Evolutionary conservation across 2,797 vertebrate genomes (phyloP), one percentile per base, ranked within the genome.

Genomic region (Antrozous pallidus): DNA sequence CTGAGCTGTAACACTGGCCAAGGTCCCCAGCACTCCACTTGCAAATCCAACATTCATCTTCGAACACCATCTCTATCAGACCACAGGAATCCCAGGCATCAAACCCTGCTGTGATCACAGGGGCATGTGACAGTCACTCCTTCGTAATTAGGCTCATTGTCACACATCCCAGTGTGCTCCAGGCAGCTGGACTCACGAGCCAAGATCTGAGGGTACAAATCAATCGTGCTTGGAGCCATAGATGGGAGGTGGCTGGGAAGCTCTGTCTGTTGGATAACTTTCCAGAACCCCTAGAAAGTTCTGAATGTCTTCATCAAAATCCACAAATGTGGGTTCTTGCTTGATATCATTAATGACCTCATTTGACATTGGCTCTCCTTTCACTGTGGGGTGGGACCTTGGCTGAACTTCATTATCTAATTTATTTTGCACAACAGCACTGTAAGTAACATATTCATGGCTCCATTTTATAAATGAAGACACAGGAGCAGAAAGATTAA

Each of bases 61-160:
- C 77, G 86, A 92, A 80, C 45, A n/a, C 51, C 45, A 49, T 54
- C 71, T 92, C 82, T 36, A 18, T 69, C 75, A 81, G 87, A 74
- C 82, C 63, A 38, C 61, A 26, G 51, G 63, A 45, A 85, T 40
- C 84, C 65, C 17, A 40, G 71, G 49, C 90, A 84, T 84, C 71
- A 80, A 71, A 81, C 67, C 20, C 84, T 9, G 31, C 78, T 31
- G 9, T 16, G 20, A 89, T 69, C 95, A 93, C 80, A 89, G 84
- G 40, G 28, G 51, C 45, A 45, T 0, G 22, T 0, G 6, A 40
- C 70, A 49, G 18, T 45, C 79, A 49, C 45, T 83, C 71, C 71
- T 79, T 89, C 42, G 51, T 69, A 78, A 49, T 93, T 70, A 42
- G 63, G 63, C 38, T 93, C 80, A 31, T 87, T 24, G 24, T 83